Evolutionary conservation across 2,888 invertebrate species (phyloP).

Genomic region (Epistrophe eligans): DNA sequence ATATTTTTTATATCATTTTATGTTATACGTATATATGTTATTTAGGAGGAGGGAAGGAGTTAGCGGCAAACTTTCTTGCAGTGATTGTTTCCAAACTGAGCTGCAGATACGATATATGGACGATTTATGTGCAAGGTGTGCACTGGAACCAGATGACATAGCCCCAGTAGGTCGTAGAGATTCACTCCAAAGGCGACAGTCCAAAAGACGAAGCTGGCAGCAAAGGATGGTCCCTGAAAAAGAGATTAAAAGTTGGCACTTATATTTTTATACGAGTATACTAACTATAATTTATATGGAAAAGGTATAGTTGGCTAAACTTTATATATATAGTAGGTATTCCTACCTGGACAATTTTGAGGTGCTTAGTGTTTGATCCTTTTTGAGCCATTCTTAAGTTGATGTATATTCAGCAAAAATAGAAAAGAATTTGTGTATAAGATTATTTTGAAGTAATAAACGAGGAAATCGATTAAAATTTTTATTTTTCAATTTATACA

Average conservation of each 20-base stretch:
- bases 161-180: conserved; percentile 77
- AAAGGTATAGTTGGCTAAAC: background rate
- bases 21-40: background rate
- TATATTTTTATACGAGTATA: background rate
- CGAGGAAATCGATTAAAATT: background rate
- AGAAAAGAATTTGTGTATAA: background rate
- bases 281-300: background rate
- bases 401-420: conserved; percentile 1
- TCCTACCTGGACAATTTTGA: conserved; percentile 26
- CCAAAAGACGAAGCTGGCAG: conserved; percentile 68
- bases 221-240: conserved; percentile 46
- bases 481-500: background rate
- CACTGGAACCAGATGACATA: conserved; percentile 78
- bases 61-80: conserved; percentile 42
- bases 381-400: conserved; percentile 34
- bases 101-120: conserved; percentile 77
- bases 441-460: conserved; percentile 9
- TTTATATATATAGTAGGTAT: too few species aligned
- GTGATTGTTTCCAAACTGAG: conserved; percentile 53
- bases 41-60: background rate
- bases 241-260: background rate
- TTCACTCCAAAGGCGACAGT: conserved; percentile 77
- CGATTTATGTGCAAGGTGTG: conserved; percentile 77
- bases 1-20: conserved; percentile 28
- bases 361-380: conserved; percentile 37